phyloP scores from a whole-genome alignment of 2,888 invertebrate species.

The Sinopyrophorus schimmeli region DNA sequence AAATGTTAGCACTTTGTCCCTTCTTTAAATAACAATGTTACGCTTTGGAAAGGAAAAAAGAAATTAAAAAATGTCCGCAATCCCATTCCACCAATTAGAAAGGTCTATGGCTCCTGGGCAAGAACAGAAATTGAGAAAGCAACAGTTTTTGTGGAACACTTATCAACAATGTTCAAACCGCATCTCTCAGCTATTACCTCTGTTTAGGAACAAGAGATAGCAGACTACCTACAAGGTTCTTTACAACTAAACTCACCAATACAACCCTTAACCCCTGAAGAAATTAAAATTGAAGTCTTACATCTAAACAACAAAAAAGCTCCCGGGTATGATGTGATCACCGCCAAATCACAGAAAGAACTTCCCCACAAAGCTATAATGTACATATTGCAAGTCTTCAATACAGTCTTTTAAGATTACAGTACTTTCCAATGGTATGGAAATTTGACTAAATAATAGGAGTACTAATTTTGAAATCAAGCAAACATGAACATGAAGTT shows the following conservation, averaged over 20 bases:
- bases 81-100: slow-evolving; percentile 4
- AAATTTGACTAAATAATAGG: slow-evolving; percentile 10
- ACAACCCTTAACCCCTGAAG: slow-evolving; percentile 6
- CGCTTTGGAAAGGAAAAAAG: slow-evolving; percentile 10
- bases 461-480: slow-evolving; percentile 1
- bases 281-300: slow-evolving; percentile 11
- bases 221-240: not conserved
- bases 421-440: slow-evolving; percentile 12
- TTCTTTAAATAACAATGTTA: too few species aligned
- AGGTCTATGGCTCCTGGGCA: slow-evolving; percentile 8
- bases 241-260: slow-evolving; percentile 15
- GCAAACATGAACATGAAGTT: slow-evolving; percentile 5
- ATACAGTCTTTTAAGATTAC: slow-evolving; percentile 8
- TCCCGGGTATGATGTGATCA: slow-evolving; percentile 9
- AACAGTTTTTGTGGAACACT: slow-evolving; percentile 5
- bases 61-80: slow-evolving; percentile 8
- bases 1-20: too few species aligned
- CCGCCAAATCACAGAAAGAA: slow-evolving; percentile 9
- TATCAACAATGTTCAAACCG: slow-evolving; percentile 3
- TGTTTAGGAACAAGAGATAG: not conserved
- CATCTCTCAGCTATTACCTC: not conserved
- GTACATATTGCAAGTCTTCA: slow-evolving; percentile 4
- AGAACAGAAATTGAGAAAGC: slow-evolving; percentile 10
- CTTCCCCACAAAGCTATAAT: slow-evolving; percentile 10
- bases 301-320: slow-evolving; percentile 13